phyloP scores from a whole-genome alignment of 2,888 invertebrate genomes.

The Ceramica pisi region DNA sequence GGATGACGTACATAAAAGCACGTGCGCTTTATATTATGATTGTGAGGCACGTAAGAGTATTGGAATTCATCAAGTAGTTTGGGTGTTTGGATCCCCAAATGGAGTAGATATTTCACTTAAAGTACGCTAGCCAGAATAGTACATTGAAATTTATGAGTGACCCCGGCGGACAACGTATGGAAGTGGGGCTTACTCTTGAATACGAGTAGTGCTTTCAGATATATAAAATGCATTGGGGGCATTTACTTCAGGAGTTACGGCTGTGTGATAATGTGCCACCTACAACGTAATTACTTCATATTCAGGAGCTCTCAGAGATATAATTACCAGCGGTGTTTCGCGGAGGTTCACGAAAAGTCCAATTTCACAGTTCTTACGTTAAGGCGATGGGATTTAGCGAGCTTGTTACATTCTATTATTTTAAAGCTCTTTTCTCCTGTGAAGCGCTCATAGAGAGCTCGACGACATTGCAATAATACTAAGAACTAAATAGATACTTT shows the following conservation, averaged over 20 bases:
- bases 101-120: slow-evolving; percentile 87
- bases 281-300: slow-evolving; percentile 51
- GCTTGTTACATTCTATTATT: slow-evolving; percentile 80
- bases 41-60: slow-evolving; percentile 76
- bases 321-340: slow-evolving; percentile 59
- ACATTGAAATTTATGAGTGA: slow-evolving; percentile 87
- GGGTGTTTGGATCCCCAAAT: slow-evolving; percentile 83
- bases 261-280: slow-evolving; percentile 38
- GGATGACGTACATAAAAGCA: slow-evolving; percentile 54
- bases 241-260: slow-evolving; percentile 66
- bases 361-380: slow-evolving; percentile 83
- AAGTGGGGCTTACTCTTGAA: slow-evolving; percentile 77
- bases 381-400: slow-evolving; percentile 80
- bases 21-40: slow-evolving; percentile 68
- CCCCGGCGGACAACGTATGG: slow-evolving; percentile 81
- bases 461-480: slow-evolving; percentile 39
- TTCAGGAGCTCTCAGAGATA: slow-evolving; percentile 38
- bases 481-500: slow-evolving; percentile 38
- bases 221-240: slow-evolving; percentile 79
- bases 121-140: slow-evolving; percentile 84
- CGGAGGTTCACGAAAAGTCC: slow-evolving; percentile 69
- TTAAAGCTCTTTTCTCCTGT: slow-evolving; percentile 73
- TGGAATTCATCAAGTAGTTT: slow-evolving; percentile 83
- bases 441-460: slow-evolving; percentile 56
- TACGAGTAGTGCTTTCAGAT: slow-evolving; percentile 75